phyloP scores from a whole-genome alignment of 2,113 vertebrate genomes.

The Thunnus maccoyii region DNA sequence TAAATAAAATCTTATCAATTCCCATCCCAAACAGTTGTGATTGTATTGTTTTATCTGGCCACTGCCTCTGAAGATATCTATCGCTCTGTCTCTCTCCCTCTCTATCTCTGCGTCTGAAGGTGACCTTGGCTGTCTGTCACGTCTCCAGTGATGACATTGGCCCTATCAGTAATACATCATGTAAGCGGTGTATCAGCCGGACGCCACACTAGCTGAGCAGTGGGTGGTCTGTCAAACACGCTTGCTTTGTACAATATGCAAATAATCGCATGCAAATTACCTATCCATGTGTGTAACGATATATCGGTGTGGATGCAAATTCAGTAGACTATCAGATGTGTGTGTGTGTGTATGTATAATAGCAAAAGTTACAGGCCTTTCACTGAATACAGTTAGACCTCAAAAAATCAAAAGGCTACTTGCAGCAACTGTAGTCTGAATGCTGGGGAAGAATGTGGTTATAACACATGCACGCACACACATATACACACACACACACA shows the following conservation, averaged over 20 bases:
- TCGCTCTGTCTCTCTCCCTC: slow-evolving; percentile 44
- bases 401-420: slow-evolving; percentile 52
- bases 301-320: slow-evolving; percentile 70
- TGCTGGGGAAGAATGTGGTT: slow-evolving; percentile 64
- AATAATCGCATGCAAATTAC: slow-evolving; percentile 81
- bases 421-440: slow-evolving; percentile 32
- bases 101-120: slow-evolving; percentile 69
- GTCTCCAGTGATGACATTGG: slow-evolving; percentile 74
- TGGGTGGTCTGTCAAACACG: slow-evolving; percentile 73
- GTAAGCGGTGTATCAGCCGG: slow-evolving; percentile 74
- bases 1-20: too few relatives aligned
- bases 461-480: slow-evolving; percentile 33
- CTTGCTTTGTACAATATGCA: slow-evolving; percentile 78
- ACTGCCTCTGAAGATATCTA: slow-evolving; percentile 65
- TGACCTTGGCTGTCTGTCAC: slow-evolving; percentile 78
- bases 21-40: slow-evolving; percentile 33
- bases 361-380: slow-evolving; percentile 36
- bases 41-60: slow-evolving; percentile 68
- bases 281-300: slow-evolving; percentile 47
- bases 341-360: neutral
- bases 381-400: slow-evolving; percentile 48
- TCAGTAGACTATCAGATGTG: slow-evolving; percentile 32
- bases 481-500: slow-evolving; percentile 31
- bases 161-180: slow-evolving; percentile 78
- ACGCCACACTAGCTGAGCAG: slow-evolving; percentile 64